Evolutionary conservation across 2,113 vertebrate genomes (phyloP).

Genomic region (Hyla sarda): DNA sequence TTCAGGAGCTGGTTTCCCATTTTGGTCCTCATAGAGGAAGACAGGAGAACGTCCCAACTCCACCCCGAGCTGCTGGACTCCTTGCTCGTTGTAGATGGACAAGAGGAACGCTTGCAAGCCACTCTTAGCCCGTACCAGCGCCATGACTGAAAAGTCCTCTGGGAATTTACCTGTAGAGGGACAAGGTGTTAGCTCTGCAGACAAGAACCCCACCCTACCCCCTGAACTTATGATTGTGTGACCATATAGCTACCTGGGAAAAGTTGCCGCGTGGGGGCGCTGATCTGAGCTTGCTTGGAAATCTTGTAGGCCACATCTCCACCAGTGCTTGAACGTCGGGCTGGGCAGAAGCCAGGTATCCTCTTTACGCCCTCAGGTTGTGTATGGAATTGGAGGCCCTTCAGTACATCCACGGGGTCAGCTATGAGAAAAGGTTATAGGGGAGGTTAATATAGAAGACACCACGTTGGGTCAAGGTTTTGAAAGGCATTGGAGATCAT

Average conservation of each 20-base stretch:
- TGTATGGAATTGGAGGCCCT: constrained; percentile 81
- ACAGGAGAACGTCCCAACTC: constrained; percentile 85
- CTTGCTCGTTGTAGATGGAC: constrained; percentile 86
- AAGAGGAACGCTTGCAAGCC: constrained; percentile 86
- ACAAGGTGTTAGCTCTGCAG: background rate
- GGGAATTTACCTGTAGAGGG: constrained; percentile 80
- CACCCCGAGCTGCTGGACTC: constrained; percentile 84
- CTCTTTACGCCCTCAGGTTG: constrained; percentile 86
- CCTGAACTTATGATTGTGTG: background rate
- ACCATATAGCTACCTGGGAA: constrained; percentile 69
- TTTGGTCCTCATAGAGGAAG: constrained; percentile 90
- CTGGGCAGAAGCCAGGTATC: constrained; percentile 81
- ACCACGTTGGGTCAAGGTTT: background rate
- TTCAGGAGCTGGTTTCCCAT: constrained; percentile 79
- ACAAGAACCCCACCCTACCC: accelerated
- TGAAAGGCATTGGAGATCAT: background rate
- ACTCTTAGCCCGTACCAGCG: constrained; percentile 80
- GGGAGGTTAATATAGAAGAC: background rate
- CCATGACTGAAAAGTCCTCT: constrained; percentile 89
- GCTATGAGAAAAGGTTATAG: constrained; percentile 28
- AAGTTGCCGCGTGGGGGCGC: constrained; percentile 89
- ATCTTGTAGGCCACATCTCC: constrained; percentile 85
- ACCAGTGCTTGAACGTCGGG: constrained; percentile 67
- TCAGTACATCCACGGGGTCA: constrained; percentile 84
- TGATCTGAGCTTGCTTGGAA: constrained; percentile 87